phyloP scores from a whole-genome alignment of 2,797 vertebrate species.

The Melanotaenia boesemani region DNA sequence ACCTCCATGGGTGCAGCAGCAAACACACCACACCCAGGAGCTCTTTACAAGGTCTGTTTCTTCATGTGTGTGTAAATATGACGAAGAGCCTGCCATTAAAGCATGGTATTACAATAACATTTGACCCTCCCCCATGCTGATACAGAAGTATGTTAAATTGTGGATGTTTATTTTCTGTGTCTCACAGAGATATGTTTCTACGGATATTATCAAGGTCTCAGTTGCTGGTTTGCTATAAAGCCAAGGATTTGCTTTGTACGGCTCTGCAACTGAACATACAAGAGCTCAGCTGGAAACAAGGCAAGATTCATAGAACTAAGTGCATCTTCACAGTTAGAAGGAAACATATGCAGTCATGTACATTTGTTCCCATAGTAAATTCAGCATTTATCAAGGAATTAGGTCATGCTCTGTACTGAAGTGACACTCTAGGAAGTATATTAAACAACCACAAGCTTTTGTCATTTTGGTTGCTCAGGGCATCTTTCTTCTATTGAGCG shows the following conservation, averaged over 20 bases:
- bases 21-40: constrained; percentile 61
- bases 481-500: neutral
- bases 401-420: neutral
- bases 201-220: constrained; percentile 78
- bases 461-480: no score
- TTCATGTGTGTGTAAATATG: constrained; percentile 10
- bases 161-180: constrained; percentile 39
- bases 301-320: constrained; percentile 56
- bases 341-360: neutral
- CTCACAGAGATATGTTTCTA: constrained; percentile 84
- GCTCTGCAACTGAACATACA: constrained; percentile 77
- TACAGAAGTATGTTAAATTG: constrained; percentile 15
- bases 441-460: no score
- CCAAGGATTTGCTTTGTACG: constrained; percentile 90
- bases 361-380: neutral
- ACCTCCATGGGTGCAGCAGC: constrained; percentile 77
- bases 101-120: neutral
- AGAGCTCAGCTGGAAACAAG: constrained; percentile 87
- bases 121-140: neutral
- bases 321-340: neutral
- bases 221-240: constrained; percentile 90
- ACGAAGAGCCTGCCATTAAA: neutral
- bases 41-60: constrained; percentile 81
- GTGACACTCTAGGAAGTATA: neutral
- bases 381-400: neutral